Conservation (phyloP, 2,888 invertebrate species). For the Rhodophaea formosa region DNA sequence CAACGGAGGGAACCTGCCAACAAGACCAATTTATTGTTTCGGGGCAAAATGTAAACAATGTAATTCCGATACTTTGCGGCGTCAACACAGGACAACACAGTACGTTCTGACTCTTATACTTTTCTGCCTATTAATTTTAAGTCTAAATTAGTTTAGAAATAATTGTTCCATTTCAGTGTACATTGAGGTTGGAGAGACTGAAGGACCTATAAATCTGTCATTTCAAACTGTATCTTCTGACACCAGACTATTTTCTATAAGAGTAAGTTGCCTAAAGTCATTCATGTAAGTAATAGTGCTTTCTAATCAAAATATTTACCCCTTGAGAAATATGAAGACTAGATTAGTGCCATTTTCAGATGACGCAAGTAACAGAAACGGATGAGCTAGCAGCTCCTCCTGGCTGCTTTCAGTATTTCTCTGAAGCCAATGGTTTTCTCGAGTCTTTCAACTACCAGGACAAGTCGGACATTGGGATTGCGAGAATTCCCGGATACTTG, state of each 20-base stretch:
- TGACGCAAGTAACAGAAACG: constrained; percentile 61
- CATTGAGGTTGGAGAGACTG: constrained; percentile 83
- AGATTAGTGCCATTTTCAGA: constrained; percentile 40
- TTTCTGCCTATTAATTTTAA: neutral
- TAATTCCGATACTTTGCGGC: constrained; percentile 87
- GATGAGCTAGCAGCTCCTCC: constrained; percentile 71
- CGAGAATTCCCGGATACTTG: constrained; percentile 82
- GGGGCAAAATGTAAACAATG: constrained; percentile 85
- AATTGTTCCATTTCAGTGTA: constrained; percentile 82
- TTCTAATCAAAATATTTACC: too few species aligned
- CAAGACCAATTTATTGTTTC: constrained; percentile 86
- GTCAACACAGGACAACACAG: constrained; percentile 89
- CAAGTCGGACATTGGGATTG: constrained; percentile 75
- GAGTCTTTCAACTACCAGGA: constrained; percentile 87
- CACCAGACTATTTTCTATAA: constrained; percentile 83
- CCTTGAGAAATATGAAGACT: neutral
- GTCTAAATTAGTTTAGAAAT: neutral
- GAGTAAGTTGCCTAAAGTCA: constrained; percentile 54
- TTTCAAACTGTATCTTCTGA: constrained; percentile 81
- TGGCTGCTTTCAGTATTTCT: constrained; percentile 85
- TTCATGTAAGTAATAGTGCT: too few species aligned
- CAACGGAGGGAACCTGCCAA: constrained; percentile 85
- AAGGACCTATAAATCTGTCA: constrained; percentile 84
- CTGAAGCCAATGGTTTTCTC: constrained; percentile 79
- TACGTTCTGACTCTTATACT: constrained; percentile 51